Evolutionary conservation across 1,140 invertebrate species (phyloP).

Genomic region (Aphis craccivora): DNA sequence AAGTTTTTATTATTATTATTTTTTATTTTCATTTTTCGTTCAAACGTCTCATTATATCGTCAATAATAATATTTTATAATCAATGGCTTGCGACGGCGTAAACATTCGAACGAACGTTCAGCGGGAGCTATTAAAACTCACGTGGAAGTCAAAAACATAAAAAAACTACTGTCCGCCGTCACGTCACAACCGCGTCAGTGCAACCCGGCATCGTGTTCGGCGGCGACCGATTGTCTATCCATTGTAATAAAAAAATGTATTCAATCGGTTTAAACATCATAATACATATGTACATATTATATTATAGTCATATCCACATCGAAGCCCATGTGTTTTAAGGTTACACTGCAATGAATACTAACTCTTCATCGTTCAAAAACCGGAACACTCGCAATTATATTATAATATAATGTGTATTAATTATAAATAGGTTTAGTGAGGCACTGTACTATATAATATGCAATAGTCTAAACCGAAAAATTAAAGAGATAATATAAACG

Average conservation of each 20-base stretch:
- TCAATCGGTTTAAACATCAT: background rate
- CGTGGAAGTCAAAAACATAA: background rate
- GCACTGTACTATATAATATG: background rate
- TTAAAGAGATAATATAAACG: background rate
- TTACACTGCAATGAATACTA: background rate
- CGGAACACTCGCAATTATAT: background rate
- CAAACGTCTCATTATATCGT: background rate
- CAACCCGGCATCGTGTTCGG: background rate
- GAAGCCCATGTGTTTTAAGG: background rate
- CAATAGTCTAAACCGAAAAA: background rate
- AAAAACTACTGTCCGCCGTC: background rate
- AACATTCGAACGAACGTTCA: background rate
- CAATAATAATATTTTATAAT: background rate
- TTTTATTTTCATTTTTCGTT: background rate
- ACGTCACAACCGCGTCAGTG: background rate
- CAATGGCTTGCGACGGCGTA: background rate
- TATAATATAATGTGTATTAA: background rate
- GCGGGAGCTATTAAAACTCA: background rate
- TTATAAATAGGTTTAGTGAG: too few relatives aligned
- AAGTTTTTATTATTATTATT: background rate
- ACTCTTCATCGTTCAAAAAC: background rate
- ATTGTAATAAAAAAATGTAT: constrained; percentile 4
- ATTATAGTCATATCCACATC: background rate
- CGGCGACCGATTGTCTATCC: background rate
- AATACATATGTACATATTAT: too few relatives aligned